phyloP scores from a whole-genome alignment of 2,888 invertebrate species.

The Eilema griseolum region DNA sequence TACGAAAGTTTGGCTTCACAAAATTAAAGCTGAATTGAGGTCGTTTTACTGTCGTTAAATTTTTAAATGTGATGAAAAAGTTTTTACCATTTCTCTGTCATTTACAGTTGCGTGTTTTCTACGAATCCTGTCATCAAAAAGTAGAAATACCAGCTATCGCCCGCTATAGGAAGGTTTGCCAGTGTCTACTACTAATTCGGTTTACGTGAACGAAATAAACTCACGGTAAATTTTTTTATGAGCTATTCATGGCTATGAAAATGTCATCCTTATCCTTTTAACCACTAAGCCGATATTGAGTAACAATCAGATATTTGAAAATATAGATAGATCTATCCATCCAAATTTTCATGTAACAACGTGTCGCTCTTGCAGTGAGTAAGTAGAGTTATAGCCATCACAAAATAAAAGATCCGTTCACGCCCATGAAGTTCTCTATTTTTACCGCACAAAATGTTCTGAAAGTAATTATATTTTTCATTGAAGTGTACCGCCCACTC shows the following conservation, averaged over 20 bases:
- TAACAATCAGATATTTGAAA: neutral
- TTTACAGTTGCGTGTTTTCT: neutral
- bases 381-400: too few species aligned
- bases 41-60: neutral
- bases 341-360: too few species aligned
- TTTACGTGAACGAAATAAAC: neutral
- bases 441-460: too few species aligned
- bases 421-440: too few species aligned
- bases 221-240: neutral
- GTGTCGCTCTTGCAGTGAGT: too few species aligned
- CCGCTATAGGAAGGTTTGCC: neutral
- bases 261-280: neutral
- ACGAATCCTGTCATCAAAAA: neutral
- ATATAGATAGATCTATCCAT: too few species aligned
- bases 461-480: too few species aligned
- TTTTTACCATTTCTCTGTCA: neutral
- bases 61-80: conserved; percentile 1
- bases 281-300: neutral
- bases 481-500: too few species aligned
- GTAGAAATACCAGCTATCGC: neutral
- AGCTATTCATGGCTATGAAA: neutral
- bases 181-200: neutral
- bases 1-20: conserved; percentile 2
- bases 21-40: neutral
- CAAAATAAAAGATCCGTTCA: too few species aligned